Evolutionary conservation across 2,888 invertebrate species (phyloP).

Genomic region (Andrena bicolor): DNA sequence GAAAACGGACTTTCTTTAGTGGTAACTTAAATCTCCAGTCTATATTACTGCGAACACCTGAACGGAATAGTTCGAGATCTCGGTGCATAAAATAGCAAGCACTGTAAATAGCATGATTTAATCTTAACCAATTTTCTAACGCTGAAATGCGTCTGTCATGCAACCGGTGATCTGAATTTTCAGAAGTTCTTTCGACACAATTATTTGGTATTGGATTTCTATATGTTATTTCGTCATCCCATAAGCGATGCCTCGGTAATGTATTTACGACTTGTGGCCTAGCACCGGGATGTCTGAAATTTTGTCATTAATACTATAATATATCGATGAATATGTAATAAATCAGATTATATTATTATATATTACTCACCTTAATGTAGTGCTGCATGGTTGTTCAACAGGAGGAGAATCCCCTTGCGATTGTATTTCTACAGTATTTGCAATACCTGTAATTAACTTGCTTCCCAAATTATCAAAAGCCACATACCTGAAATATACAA

Average conservation of each 20-base stretch:
- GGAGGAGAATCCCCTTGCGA: constrained; percentile 86
- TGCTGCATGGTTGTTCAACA: constrained; percentile 68
- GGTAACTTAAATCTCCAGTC: constrained; percentile 24
- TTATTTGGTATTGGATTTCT: constrained; percentile 42
- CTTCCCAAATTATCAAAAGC: constrained; percentile 93
- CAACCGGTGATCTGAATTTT: constrained; percentile 29
- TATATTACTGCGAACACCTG: constrained; percentile 1
- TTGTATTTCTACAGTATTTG: constrained; percentile 86
- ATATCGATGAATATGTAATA: background rate
- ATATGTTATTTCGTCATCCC: constrained; percentile 49
- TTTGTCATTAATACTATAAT: background rate
- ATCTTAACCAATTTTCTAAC: constrained; percentile 18
- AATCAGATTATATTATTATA: constrained; percentile 11
- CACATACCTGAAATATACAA: constrained; percentile 88
- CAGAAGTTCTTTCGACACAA: constrained; percentile 44
- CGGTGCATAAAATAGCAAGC: constrained; percentile 45
- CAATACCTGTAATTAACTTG: constrained; percentile 94
- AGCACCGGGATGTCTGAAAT: constrained; percentile 53
- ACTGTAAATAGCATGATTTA: constrained; percentile 31
- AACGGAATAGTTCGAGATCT: constrained; percentile 23
- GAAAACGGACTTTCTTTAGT: constrained; percentile 26
- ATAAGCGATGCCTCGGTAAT: constrained; percentile 43
- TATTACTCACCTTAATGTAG: constrained; percentile 63
- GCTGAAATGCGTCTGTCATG: background rate
- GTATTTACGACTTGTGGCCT: constrained; percentile 39